phyloP scores from a whole-genome alignment of 2,113 vertebrate genomes.

The Ariopsis seemanni region DNA sequence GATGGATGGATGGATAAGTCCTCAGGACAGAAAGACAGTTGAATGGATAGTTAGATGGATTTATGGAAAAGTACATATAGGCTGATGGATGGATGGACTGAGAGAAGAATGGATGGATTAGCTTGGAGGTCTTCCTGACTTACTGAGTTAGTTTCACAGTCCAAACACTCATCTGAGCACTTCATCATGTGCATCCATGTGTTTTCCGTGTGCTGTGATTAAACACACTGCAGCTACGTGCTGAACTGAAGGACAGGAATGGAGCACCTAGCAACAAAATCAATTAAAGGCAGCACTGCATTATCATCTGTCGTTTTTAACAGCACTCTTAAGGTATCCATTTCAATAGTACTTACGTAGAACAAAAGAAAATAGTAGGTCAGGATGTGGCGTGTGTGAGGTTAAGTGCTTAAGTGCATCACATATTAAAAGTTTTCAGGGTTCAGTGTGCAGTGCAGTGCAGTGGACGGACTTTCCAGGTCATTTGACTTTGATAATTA shows the following conservation, averaged over 20 bases:
- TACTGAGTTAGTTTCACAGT: background rate
- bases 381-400: background rate
- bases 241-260: background rate
- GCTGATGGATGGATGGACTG: background rate
- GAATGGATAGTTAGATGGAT: background rate
- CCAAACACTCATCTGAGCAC: background rate
- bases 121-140: background rate
- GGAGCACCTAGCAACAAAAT: background rate
- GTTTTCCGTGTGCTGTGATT: background rate
- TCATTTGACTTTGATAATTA: background rate
- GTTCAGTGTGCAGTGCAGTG: background rate
- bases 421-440: background rate
- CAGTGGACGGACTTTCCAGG: background rate
- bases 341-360: background rate
- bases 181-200: background rate
- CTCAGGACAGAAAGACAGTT: background rate
- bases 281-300: background rate
- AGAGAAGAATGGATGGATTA: background rate
- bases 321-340: background rate
- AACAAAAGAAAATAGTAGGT: background rate
- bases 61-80: background rate
- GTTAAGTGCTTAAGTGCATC: conserved; percentile 3
- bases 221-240: background rate
- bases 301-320: conserved; percentile 11
- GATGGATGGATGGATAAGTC: background rate